Evolutionary conservation across 2,888 invertebrate genomes (phyloP), one percentile per base, ranked within the genome.

Genomic region (Melikaiella ostensackeni): DNA sequence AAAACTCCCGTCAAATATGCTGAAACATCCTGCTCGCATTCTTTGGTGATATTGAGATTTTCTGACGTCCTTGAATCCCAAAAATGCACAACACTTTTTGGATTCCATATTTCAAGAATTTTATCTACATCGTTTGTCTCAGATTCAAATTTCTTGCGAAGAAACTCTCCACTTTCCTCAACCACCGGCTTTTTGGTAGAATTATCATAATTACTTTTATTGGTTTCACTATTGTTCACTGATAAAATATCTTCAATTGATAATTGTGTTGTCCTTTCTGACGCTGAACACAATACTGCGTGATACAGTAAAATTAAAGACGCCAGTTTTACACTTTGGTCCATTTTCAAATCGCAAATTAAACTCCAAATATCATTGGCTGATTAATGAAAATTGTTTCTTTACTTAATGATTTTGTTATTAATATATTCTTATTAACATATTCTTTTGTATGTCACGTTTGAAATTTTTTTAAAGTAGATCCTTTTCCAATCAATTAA

Each of bases 1-100:
- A 89, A 85, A 79, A 93, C 85, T 77, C 92, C 93, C 81, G 85
- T 90, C 79, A 92, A 92, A 83, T 93, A 92, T 78, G 90, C 86
- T 57, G 91, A 90, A 77, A 93, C 83, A 80, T 93, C 92, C 1
- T 90, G 89, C 89, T 92, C 92, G 86, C 94, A 94, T 11, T 85
- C 81, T 16, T 86, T 81, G n/a, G 91, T 91, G 73, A 93, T 82
- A 77, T 89, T 88, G 81, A 93, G 86, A 86, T 93, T 92, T 91
- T 89, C 74, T 91, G 91, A 80, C 21, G 33, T 92, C 92, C 70
- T 89, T 88, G 77, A 92, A 84, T 92, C 92, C 79, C 85, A 86
- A 75, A 82, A 59, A 7, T 76, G 66, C 16, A 83, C 80, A 19
- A 87, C 27, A 19, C 38, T 76, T 19, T 74, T 76, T 9, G 87